Evolutionary conservation across 2,888 invertebrate species (phyloP).

Genomic region (Eudasyphora cyanicolor): DNA sequence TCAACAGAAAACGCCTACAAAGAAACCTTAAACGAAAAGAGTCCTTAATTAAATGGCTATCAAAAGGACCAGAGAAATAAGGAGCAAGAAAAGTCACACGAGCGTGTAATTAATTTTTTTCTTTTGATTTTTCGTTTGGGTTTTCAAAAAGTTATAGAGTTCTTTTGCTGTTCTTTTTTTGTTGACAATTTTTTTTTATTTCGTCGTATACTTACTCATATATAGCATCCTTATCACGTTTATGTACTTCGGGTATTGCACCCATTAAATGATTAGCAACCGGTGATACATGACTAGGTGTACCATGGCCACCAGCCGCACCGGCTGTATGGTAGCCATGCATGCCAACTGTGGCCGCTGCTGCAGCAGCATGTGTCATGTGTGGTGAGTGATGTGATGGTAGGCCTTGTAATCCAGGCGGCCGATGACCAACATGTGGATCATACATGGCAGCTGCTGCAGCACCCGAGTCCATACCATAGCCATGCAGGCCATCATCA

Average conservation of each 20-base stretch:
- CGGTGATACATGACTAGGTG: slow-evolving; percentile 90
- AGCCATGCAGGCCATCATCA: slow-evolving; percentile 96
- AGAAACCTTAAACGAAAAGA: neutral
- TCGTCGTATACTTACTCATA: slow-evolving; percentile 91
- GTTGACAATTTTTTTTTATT: neutral
- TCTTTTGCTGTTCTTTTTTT: neutral
- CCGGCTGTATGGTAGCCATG: slow-evolving; percentile 82
- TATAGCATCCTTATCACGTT: slow-evolving; percentile 98
- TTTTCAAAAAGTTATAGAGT: neutral
- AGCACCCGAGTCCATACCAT: slow-evolving; percentile 87
- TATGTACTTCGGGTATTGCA: slow-evolving; percentile 93
- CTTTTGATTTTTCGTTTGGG: neutral
- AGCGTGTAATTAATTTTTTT: slow-evolving; percentile 54
- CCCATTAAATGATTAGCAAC: slow-evolving; percentile 93
- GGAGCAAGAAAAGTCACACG: slow-evolving; percentile 51
- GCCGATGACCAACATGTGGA: slow-evolving; percentile 86
- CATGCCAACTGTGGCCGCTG: slow-evolving; percentile 82
- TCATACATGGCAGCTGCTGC: slow-evolving; percentile 86
- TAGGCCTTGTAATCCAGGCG: slow-evolving; percentile 82
- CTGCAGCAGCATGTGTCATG: slow-evolving; percentile 86
- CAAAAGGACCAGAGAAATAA: neutral
- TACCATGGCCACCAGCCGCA: slow-evolving; percentile 80
- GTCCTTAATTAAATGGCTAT: slow-evolving; percentile 56
- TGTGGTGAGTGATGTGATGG: slow-evolving; percentile 90
- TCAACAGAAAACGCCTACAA: slow-evolving; percentile 65